A percentile compares a stretch with the other conserved stretches of the same genome.
phyloP scores from a whole-genome alignment of 1,140 invertebrate genomes.

The Epicauta chinensis region DNA sequence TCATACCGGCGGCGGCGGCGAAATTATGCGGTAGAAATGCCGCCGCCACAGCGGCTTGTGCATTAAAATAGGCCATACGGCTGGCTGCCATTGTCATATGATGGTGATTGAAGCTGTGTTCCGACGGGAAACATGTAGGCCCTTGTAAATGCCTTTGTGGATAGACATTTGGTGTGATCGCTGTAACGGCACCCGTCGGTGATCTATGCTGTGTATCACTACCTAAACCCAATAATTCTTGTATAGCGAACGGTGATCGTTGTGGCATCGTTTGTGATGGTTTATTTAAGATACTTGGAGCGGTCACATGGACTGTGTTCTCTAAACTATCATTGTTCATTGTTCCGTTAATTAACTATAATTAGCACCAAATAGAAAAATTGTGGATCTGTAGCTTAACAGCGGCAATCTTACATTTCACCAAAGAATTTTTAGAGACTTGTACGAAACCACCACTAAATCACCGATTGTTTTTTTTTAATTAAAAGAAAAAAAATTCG shows the following conservation, averaged over 20 bases:
- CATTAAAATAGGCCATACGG: slow-evolving; percentile 79
- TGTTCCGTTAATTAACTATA: slow-evolving; percentile 8
- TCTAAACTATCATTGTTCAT: slow-evolving; percentile 41
- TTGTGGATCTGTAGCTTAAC: too few relatives aligned
- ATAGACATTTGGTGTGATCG: slow-evolving; percentile 41
- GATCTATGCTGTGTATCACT: slow-evolving; percentile 49
- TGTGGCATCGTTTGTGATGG: slow-evolving; percentile 60
- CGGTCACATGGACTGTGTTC: slow-evolving; percentile 41
- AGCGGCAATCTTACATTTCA: too few relatives aligned
- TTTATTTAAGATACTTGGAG: slow-evolving; percentile 43
- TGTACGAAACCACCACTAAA: too few relatives aligned
- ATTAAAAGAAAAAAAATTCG: too few relatives aligned
- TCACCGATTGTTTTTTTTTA: too few relatives aligned
- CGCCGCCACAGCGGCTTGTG: slow-evolving; percentile 79
- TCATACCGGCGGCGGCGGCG: slow-evolving; percentile 44
- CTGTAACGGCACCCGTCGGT: slow-evolving; percentile 45
- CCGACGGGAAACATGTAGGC: slow-evolving; percentile 39
- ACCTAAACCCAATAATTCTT: slow-evolving; percentile 74
- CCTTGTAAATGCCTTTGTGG: slow-evolving; percentile 40
- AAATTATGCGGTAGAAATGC: slow-evolving; percentile 71
- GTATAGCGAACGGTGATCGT: slow-evolving; percentile 84
- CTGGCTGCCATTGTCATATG: slow-evolving; percentile 63
- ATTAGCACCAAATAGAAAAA: too few relatives aligned
- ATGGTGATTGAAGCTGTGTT: slow-evolving; percentile 50
- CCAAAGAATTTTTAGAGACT: too few relatives aligned